phyloP scores from a whole-genome alignment of 2,797 vertebrate genomes.

The Botia kubotai region DNA sequence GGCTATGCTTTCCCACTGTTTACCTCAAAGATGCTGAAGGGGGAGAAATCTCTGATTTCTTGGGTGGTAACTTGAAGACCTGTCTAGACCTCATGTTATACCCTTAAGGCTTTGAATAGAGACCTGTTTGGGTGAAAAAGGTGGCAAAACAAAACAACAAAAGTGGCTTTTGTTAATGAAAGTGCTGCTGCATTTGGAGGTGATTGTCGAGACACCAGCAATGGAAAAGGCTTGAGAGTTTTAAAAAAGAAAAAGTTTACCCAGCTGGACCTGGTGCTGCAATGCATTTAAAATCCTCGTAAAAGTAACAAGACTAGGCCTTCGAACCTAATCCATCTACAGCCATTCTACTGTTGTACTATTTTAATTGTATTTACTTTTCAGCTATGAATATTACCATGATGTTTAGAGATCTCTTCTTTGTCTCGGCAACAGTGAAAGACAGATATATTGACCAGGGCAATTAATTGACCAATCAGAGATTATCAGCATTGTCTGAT shows the following conservation, averaged over 20 bases:
- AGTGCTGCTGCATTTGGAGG: constrained; percentile 11
- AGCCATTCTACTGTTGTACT: background rate
- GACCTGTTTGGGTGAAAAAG: constrained; percentile 13
- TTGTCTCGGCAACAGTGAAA: too few relatives aligned
- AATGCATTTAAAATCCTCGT: background rate
- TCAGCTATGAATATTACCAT: background rate
- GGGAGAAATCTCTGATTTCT: constrained; percentile 33
- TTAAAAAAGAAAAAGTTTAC: constrained; percentile 3
- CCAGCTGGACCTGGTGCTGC: constrained; percentile 60
- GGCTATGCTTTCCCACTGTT: constrained; percentile 4
- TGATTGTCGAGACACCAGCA: constrained; percentile 16
- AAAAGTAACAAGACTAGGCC: background rate
- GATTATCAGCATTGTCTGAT: too few relatives aligned
- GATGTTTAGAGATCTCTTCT: too few relatives aligned
- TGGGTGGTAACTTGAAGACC: constrained; percentile 42
- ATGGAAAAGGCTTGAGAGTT: constrained; percentile 7
- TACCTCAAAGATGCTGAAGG: constrained; percentile 40
- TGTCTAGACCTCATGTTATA: constrained; percentile 55
- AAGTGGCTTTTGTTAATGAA: constrained; percentile 40
- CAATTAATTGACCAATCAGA: too few relatives aligned
- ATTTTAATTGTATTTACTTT: background rate
- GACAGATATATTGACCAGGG: too few relatives aligned
- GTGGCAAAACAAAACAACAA: background rate
- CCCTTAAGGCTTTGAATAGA: constrained; percentile 33
- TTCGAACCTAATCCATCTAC: background rate